A percentile compares a stretch with the other conserved stretches of the same genome.
phyloP scores from a whole-genome alignment of 1,140 invertebrate genomes.

The Caerostris darwini region DNA sequence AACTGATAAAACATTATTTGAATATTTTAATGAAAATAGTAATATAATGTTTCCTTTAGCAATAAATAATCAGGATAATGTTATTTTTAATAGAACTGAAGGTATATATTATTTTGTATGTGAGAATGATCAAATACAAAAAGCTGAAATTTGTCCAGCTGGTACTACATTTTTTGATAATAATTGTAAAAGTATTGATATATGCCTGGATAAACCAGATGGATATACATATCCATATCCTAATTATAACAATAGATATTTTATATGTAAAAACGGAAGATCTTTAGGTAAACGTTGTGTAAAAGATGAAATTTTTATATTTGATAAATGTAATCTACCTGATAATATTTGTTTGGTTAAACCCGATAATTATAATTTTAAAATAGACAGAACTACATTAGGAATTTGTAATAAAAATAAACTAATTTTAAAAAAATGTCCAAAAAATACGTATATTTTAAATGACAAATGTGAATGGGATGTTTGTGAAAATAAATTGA shows the following conservation, averaged over 20 bases:
- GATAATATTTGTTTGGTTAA: neutral
- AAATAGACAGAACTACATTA: neutral
- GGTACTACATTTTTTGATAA: neutral
- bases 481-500: neutral
- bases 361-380: neutral
- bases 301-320: neutral
- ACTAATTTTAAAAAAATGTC: neutral
- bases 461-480: slow-evolving; percentile 30
- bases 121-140: neutral
- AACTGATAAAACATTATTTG: neutral
- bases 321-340: neutral
- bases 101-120: slow-evolving; percentile 7
- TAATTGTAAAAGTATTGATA: neutral
- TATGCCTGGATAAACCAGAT: neutral
- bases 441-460: neutral
- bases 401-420: neutral
- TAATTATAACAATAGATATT: neutral
- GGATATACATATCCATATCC: neutral
- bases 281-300: neutral
- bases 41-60: neutral
- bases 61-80: neutral
- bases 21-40: neutral
- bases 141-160: neutral
- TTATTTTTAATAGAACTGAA: neutral
- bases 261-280: neutral